Conservation (phyloP, 2,113 vertebrate genomes). For the Chlorodrepanis virens region DNA sequence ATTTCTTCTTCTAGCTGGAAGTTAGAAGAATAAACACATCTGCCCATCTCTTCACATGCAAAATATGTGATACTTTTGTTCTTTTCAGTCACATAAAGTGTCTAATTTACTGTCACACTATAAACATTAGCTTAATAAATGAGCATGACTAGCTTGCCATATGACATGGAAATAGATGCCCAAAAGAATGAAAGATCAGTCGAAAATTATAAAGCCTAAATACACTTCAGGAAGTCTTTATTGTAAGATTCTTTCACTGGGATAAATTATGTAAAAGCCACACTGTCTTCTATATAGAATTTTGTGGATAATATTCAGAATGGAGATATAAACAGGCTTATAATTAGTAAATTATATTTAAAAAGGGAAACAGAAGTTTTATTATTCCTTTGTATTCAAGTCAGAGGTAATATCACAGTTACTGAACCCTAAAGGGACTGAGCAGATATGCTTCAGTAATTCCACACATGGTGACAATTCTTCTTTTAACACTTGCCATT, state of each 20-base stretch:
- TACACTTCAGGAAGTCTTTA: neutral
- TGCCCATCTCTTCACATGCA: neutral
- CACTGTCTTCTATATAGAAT: neutral
- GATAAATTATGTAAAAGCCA: neutral
- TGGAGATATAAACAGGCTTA: neutral
- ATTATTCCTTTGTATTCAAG: constrained; percentile 57
- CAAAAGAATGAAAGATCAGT: neutral
- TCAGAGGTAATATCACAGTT: constrained; percentile 24
- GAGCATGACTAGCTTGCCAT: neutral
- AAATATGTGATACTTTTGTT: neutral
- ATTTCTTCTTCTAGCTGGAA: neutral
- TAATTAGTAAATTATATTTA: neutral
- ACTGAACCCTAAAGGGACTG: neutral
- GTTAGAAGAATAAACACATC: neutral
- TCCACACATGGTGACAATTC: neutral
- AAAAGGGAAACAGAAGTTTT: neutral
- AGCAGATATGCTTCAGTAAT: neutral
- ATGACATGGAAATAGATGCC: neutral
- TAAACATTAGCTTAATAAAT: neutral
- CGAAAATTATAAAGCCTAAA: neutral
- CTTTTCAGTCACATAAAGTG: neutral
- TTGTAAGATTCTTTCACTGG: neutral
- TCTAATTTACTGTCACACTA: neutral
- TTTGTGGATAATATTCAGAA: neutral
- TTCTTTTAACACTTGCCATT: neutral